Conservation (phyloP, 2,888 invertebrate species). For the Dolichopus griseipennis region DNA sequence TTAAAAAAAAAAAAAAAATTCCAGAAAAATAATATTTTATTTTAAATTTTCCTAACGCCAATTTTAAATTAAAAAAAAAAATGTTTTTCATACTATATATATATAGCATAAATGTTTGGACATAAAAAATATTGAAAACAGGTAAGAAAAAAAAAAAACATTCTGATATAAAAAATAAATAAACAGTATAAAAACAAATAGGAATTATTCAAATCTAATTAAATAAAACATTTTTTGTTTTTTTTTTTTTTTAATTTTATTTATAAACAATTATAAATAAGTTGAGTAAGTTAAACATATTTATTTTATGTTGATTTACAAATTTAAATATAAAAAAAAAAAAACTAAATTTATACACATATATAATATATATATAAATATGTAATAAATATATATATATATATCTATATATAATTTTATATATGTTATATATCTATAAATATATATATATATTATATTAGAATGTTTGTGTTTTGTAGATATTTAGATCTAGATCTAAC, state of each 20-base stretch:
- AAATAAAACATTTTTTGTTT: not conserved
- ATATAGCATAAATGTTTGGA: no score
- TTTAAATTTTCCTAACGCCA: no score
- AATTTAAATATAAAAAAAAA: not conserved
- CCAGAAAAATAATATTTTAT: no score
- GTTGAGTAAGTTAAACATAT: constrained; percentile 1
- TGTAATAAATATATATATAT: not conserved
- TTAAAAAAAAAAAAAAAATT: no score
- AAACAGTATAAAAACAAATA: not conserved
- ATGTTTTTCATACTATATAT: no score
- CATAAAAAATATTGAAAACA: no score
- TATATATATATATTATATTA: not conserved
- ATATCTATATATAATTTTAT: not conserved
- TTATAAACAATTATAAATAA: not conserved
- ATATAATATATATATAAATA: not conserved
- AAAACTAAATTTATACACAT: not conserved
- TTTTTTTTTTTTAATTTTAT: not conserved
- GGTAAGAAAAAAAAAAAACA: not conserved
- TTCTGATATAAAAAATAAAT: not conserved
- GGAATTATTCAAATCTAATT: not conserved
- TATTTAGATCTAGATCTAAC: constrained; percentile 3
- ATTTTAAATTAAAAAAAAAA: no score
- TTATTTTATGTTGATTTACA: constrained; percentile 2
- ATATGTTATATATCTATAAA: not conserved
- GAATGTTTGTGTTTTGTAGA: constrained; percentile 4